phyloP scores from a whole-genome alignment of 2,113 vertebrate genomes.

The Pachyramphus minor region DNA sequence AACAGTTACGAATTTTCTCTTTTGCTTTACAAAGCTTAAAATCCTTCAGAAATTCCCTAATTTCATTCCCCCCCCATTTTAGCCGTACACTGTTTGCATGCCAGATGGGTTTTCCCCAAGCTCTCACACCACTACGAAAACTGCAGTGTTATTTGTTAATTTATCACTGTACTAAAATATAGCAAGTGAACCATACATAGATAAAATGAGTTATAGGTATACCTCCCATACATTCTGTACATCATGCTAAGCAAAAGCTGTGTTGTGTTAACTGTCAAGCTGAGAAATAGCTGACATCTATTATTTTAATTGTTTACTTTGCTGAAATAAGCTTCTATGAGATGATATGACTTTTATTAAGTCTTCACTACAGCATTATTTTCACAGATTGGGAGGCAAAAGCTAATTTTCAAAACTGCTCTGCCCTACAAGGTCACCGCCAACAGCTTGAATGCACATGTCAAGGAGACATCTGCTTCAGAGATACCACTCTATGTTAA shows the following conservation, averaged over 20 bases:
- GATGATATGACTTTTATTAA: constrained; percentile 72
- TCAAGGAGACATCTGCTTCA: constrained; percentile 80
- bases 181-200: constrained; percentile 63
- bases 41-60: constrained; percentile 47
- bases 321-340: constrained; percentile 78
- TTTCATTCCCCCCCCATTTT: constrained; percentile 36
- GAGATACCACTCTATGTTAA: constrained; percentile 62
- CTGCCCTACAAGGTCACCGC: constrained; percentile 75
- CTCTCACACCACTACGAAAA: constrained; percentile 64
- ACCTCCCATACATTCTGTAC: constrained; percentile 64
- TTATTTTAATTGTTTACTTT: constrained; percentile 85
- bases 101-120: constrained; percentile 71
- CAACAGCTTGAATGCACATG: constrained; percentile 78
- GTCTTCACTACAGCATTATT: constrained; percentile 76
- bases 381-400: constrained; percentile 77
- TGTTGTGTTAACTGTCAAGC: constrained; percentile 77
- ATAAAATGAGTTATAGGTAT: constrained; percentile 69
- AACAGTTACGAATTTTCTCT: neutral
- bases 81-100: constrained; percentile 19
- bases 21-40: constrained; percentile 37
- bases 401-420: constrained; percentile 77
- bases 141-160: constrained; percentile 71
- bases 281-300: constrained; percentile 80
- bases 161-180: constrained; percentile 71
- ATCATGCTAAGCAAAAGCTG: constrained; percentile 76